Percentiles rank a stretch among this genome's conserved stretches.
These are phyloP conservation scores for Venturia canescens DNA, from an alignment of 1,140 invertebrate species.

Conservation along the genomic window DNA sequence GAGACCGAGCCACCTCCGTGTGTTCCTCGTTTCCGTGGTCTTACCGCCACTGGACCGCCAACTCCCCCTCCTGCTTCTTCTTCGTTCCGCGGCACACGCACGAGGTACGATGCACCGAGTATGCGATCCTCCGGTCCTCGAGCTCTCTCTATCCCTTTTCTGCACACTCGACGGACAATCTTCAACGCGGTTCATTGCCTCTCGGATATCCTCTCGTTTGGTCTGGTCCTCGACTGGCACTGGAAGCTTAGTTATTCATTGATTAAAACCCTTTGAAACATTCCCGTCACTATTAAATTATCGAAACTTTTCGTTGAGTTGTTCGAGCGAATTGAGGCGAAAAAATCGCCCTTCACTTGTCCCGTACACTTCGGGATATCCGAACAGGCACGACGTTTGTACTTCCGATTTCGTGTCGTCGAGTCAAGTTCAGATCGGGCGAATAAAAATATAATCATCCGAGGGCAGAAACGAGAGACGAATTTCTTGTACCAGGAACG, in stretches of 20 bases:
- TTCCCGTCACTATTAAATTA: too few relatives aligned
- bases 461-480: neutral
- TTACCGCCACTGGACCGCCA: constrained; percentile 12
- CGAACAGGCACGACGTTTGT: too few relatives aligned
- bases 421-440: too few relatives aligned
- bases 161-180: constrained; percentile 3
- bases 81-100: constrained; percentile 17
- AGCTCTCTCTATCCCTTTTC: neutral
- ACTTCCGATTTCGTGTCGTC: too few relatives aligned
- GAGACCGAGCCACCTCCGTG: constrained; percentile 40
- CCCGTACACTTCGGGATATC: too few relatives aligned
- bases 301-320: too few relatives aligned
- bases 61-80: neutral
- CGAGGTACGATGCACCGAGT: neutral
- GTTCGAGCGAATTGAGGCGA: too few relatives aligned
- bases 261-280: too few relatives aligned
- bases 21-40: constrained; percentile 44
- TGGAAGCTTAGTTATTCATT: too few relatives aligned
- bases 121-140: constrained; percentile 12
- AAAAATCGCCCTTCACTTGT: too few relatives aligned
- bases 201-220: neutral
- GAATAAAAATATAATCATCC: neutral
- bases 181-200: constrained; percentile 36
- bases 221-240: neutral
- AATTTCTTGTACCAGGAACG: constrained; percentile 9